phyloP scores from a whole-genome alignment of 2,888 invertebrate species.

The Coecobrya sp. region DNA sequence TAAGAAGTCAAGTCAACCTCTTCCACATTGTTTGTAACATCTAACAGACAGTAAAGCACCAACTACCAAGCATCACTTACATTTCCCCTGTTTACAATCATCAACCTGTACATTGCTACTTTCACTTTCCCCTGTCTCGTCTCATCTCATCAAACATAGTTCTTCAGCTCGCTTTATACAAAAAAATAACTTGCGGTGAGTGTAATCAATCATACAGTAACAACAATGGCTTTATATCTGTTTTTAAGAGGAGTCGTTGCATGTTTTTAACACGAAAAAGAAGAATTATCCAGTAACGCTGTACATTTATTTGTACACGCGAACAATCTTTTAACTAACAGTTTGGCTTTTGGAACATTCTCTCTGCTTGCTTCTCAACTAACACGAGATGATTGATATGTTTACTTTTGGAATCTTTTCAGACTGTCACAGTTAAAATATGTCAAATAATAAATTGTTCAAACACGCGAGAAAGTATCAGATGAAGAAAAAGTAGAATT shows the following conservation, averaged over 20 bases:
- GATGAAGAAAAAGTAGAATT: slow-evolving; percentile 12
- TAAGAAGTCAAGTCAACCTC: slow-evolving; percentile 26
- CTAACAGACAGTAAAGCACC: neutral
- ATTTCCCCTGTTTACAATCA: slow-evolving; percentile 10
- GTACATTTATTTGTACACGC: neutral
- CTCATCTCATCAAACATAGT: slow-evolving; percentile 68
- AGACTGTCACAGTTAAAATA: slow-evolving; percentile 76
- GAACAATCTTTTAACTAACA: slow-evolving; percentile 39
- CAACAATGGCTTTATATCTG: slow-evolving; percentile 53
- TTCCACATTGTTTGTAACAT: slow-evolving; percentile 2
- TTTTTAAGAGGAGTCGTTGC: neutral
- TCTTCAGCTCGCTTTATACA: neutral
- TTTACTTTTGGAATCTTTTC: slow-evolving; percentile 77
- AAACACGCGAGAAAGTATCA: slow-evolving; percentile 45
- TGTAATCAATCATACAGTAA: slow-evolving; percentile 74
- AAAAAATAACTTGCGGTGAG: slow-evolving; percentile 65
- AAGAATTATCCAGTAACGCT: slow-evolving; percentile 20
- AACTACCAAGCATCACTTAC: slow-evolving; percentile 25
- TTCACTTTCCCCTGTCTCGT: slow-evolving; percentile 56
- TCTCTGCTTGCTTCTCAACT: neutral
- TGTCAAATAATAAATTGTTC: slow-evolving; percentile 80
- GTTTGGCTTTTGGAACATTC: slow-evolving; percentile 48
- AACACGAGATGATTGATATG: slow-evolving; percentile 77
- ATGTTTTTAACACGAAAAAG: slow-evolving; percentile 17
- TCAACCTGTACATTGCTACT: neutral